Percentiles rank a stretch among this genome's conserved stretches.
phyloP scores from a whole-genome alignment of 2,888 invertebrate species.

The Hypsopygia costalis region DNA sequence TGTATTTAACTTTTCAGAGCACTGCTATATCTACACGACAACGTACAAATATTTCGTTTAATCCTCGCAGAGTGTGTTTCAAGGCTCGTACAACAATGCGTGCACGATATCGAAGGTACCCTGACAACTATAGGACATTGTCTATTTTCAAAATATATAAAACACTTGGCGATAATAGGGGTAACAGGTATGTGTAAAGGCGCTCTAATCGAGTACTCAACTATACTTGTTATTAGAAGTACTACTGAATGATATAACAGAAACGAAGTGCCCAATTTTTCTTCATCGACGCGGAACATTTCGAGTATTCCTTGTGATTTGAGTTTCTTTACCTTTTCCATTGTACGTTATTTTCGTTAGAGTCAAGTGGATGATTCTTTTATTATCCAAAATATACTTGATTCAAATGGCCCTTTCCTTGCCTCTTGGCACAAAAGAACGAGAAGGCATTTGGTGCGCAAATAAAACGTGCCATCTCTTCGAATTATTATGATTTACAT shows the following conservation, averaged over 20 bases:
- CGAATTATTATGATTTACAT: constrained; percentile 49
- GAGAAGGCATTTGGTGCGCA: constrained; percentile 41
- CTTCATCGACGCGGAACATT: constrained; percentile 27
- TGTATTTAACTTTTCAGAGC: no score
- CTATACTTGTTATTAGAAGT: not conserved
- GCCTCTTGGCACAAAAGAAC: constrained; percentile 54
- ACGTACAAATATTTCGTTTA: no score
- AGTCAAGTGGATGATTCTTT: constrained; percentile 51
- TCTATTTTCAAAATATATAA: no score
- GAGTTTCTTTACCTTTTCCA: constrained; percentile 27
- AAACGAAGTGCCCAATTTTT: constrained; percentile 34
- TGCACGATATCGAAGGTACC: no score
- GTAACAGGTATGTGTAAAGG: no score
- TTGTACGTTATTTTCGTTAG: constrained; percentile 41
- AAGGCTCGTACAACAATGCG: no score
- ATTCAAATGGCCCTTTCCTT: constrained; percentile 50
- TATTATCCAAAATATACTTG: constrained; percentile 58
- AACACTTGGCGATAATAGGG: no score
- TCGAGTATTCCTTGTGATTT: constrained; percentile 34
- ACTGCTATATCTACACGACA: no score
- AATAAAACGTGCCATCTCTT: constrained; percentile 55
- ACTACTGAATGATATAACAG: not conserved
- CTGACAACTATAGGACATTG: no score
- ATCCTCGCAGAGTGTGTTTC: no score
- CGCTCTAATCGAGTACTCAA: not conserved